Evolutionary conservation across 2,888 invertebrate species (phyloP), one percentile per base, ranked within the genome.

Genomic region (Actias luna): DNA sequence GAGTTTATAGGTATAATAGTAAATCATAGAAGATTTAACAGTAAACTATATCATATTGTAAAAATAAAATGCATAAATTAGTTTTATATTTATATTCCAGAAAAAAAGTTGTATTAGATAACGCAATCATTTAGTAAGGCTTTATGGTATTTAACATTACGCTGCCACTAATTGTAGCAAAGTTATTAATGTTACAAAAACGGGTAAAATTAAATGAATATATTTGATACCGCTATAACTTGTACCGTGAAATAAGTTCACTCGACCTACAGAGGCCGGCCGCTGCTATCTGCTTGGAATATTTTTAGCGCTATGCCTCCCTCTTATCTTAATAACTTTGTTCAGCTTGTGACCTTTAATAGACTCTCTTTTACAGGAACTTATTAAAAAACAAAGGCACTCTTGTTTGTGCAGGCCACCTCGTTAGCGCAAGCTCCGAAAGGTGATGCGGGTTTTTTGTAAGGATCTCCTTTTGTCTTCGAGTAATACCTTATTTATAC

Each of bases 251-350:
- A 31, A 58, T 63, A 71, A 78, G 73, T 79, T 76, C 70, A 65
- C 71, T 72, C 76, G 72, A 69, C 75, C 77, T 71, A 82, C 78
- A 82, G 82, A 84, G 75, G 73, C 78, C 69, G 63, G 60, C 67
- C 62, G 65, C 64, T 72, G 72, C 75, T 81, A 78, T 82, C 79
- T 77, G 67, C 70, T 65, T 67, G 64, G 73, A 76, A 73, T 78
- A 81, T 82, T 85, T 82, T 80, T 79, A 82, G 76, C 73, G 66
- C 66, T 67, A 72, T 70, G 70, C 72, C 68, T 69, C 65, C 64
- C 80, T 25, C 46, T 82, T 83, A 83, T 84, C 83, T 82, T 76
- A 76, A 81, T 78, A 78, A 75, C 72, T 78, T 77, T 76, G 77
- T 75, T 82, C 73, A 77, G 75, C 70, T 72, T 71, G 68, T 72